These are phyloP conservation scores for Mesochorus sp. DNA, from an alignment of 2,888 invertebrate species.

Conservation along the genomic window DNA sequence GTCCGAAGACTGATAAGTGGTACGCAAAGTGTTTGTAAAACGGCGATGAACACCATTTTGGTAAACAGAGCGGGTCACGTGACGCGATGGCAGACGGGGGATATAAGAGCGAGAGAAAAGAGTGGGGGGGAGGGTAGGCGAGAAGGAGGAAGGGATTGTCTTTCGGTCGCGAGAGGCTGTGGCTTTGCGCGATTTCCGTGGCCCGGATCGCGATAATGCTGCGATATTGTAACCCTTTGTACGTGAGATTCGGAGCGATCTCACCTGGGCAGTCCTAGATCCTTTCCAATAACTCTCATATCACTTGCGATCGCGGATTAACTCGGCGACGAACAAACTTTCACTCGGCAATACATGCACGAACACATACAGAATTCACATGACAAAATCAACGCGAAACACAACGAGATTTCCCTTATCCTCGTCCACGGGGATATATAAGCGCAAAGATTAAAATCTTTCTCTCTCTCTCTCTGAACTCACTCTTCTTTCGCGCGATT, in stretches of 20 bases:
- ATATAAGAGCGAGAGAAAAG: conserved; percentile 15
- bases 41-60: conserved; percentile 78
- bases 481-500: conserved; percentile 34
- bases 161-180: conserved; percentile 72
- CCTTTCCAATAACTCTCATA: conserved; percentile 43
- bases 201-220: conserved; percentile 70
- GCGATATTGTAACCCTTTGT: conserved; percentile 59
- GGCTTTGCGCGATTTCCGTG: conserved; percentile 74
- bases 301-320: conserved; percentile 25
- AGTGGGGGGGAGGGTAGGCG: background rate
- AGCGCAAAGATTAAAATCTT: conserved; percentile 42
- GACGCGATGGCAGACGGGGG: conserved; percentile 65
- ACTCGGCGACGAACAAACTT: background rate
- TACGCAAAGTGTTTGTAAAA: conserved; percentile 65
- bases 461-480: background rate
- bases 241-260: conserved; percentile 53
- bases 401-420: conserved; percentile 36
- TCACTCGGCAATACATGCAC: conserved; percentile 15
- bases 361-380: background rate
- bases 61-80: conserved; percentile 81
- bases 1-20: conserved; percentile 29
- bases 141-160: conserved; percentile 4
- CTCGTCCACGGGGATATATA: conserved; percentile 39
- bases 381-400: background rate
- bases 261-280: conserved; percentile 74